These are phyloP conservation scores for Acromyrmex echinatior DNA, from an alignment of 1,140 invertebrate genomes.

Conservation along the genomic window DNA sequence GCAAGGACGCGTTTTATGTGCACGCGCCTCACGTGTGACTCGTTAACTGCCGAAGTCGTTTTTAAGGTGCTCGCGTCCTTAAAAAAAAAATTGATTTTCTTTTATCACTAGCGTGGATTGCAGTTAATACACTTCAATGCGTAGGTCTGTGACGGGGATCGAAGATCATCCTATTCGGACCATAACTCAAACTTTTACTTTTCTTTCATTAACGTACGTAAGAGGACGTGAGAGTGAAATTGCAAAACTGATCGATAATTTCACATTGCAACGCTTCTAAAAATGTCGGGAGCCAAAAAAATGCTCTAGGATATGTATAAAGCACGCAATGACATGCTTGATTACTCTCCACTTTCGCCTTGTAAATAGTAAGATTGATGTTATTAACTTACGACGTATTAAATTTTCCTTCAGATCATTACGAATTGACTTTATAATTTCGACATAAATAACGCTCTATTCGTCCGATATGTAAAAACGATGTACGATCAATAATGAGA, in stretches of 20 bases:
- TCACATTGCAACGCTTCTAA: neutral
- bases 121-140: neutral
- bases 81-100: neutral
- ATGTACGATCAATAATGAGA: constrained; percentile 28
- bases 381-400: constrained; percentile 28
- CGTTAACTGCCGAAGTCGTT: constrained; percentile 1
- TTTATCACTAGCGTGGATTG: neutral
- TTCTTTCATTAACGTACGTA: neutral
- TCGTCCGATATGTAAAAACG: constrained; percentile 13
- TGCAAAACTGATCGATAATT: constrained; percentile 21
- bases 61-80: neutral
- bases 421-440: constrained; percentile 24
- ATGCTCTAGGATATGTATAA: neutral
- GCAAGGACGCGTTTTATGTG: neutral
- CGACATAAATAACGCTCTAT: constrained; percentile 33
- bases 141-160: neutral
- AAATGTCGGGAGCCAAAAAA: neutral
- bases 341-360: constrained; percentile 39
- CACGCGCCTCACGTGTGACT: constrained; percentile 4
- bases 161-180: neutral
- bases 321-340: constrained; percentile 10
- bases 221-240: neutral
- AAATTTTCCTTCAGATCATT: constrained; percentile 23
- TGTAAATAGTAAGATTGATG: constrained; percentile 41
- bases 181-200: constrained; percentile 18